Evolutionary conservation across 2,797 vertebrate species (phyloP).

Genomic region (Melanotaenia boesemani): DNA sequence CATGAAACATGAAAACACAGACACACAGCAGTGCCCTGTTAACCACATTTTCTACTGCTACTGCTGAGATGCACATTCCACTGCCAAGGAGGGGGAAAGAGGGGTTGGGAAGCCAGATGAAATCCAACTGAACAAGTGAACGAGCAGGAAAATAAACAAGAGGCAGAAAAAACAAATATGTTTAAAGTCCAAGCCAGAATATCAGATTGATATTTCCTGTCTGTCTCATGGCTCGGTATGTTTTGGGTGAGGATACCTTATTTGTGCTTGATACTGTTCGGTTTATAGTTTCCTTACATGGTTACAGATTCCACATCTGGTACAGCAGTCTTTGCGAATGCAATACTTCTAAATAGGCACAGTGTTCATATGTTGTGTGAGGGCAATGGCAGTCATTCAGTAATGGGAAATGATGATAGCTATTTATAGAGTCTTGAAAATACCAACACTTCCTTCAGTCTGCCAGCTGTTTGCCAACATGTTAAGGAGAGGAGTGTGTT

Average conservation of each 20-base stretch:
- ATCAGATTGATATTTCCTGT: conserved; percentile 70
- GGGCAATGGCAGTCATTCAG: conserved; percentile 45
- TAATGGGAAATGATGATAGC: conserved; percentile 66
- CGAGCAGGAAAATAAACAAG: neutral
- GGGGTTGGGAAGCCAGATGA: conserved; percentile 46
- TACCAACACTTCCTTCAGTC: conserved; percentile 67
- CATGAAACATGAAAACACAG: conserved; percentile 55
- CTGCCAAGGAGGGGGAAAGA: conserved; percentile 31
- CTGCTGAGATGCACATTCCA: conserved; percentile 82
- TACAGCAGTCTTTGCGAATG: conserved; percentile 42
- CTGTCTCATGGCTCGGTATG: conserved; percentile 47
- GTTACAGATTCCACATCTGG: conserved; percentile 59
- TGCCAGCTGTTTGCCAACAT: conserved; percentile 61
- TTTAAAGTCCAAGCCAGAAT: conserved; percentile 45
- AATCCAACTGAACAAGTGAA: conserved; percentile 59
- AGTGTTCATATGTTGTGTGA: conserved; percentile 58
- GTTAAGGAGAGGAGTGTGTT: conserved; percentile 42
- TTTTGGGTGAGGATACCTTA: conserved; percentile 36
- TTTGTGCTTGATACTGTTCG: conserved; percentile 29
- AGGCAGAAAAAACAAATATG: conserved; percentile 8
- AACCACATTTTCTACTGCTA: conserved; percentile 73
- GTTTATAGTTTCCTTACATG: conserved; percentile 53
- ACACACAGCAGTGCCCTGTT: conserved; percentile 57
- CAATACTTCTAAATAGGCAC: conserved; percentile 57
- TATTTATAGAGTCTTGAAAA: conserved; percentile 82